These are phyloP conservation scores for Glaucopsyche alexis DNA, from an alignment of 2,888 invertebrate genomes.

Conservation along the genomic window DNA sequence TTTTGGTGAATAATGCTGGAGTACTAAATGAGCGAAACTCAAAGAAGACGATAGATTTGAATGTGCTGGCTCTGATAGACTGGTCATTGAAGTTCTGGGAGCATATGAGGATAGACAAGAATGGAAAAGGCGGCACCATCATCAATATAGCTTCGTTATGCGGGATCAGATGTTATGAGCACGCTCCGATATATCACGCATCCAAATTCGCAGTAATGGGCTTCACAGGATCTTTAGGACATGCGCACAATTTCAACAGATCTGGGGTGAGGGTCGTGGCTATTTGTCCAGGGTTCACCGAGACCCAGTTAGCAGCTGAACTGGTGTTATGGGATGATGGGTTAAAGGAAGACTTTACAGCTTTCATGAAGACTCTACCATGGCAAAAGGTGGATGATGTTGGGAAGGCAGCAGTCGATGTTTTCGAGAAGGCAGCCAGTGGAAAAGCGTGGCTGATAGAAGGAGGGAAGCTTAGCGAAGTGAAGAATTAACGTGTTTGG, in stretches of 20 bases:
- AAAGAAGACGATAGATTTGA: conserved; percentile 56
- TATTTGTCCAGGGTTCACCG: conserved; percentile 76
- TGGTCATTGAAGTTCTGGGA: conserved; percentile 78
- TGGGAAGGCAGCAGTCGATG: conserved; percentile 51
- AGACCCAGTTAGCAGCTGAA: conserved; percentile 51
- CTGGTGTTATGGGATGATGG: conserved; percentile 40
- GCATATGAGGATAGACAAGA: conserved; percentile 78
- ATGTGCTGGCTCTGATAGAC: conserved; percentile 53
- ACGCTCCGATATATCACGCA: conserved; percentile 79
- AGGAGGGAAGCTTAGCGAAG: conserved; percentile 53
- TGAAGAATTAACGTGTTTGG: conserved; percentile 8
- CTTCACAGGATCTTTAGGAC: conserved; percentile 71
- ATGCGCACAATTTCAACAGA: conserved; percentile 61
- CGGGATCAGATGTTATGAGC: conserved; percentile 73
- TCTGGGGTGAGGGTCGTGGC: conserved; percentile 76
- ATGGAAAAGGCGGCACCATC: conserved; percentile 81
- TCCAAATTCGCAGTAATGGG: conserved; percentile 77
- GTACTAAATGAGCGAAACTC: conserved; percentile 49
- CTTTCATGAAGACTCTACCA: conserved; percentile 41
- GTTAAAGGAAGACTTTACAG: conserved; percentile 41
- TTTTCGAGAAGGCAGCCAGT: conserved; percentile 62
- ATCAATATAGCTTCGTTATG: conserved; percentile 83
- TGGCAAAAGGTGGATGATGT: conserved; percentile 56
- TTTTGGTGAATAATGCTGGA: conserved; percentile 70
- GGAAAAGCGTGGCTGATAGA: conserved; percentile 77